Evolutionary conservation across 2,113 vertebrate genomes (phyloP), one percentile per base, ranked within the genome.

Genomic region (Electrona antarctica): DNA sequence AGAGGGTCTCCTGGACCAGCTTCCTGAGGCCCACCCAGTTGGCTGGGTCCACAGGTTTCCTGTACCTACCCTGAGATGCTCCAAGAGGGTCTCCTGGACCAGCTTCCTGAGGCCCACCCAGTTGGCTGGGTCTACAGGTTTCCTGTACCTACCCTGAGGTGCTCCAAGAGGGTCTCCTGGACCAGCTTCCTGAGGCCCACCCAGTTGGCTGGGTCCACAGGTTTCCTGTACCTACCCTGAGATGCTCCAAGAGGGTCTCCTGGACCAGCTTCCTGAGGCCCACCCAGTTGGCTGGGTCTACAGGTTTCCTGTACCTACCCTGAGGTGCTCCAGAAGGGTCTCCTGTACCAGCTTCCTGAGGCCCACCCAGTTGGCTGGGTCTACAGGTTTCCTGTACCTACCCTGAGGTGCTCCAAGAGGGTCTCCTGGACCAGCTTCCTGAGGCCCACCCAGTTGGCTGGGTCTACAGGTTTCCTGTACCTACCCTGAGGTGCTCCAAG

Each of bases 11-110:
- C 33, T 41, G 93, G 0, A 85, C 33, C 3, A 90, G 89, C 85
- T 99, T 98, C 64, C 81, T 87, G 71, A 99, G 85, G 82, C 98
- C 98, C 14, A 98, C 95, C 98, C 98, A 99, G 83, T 95, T 95
- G 0, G 95, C 91, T 41, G 96, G 96, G 78, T 99, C 97, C 54
- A 97, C 90, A 0, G 84, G 81, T 0, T 71, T 78, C 0, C 71
- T 90, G 83, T 99, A 99, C 57, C n/a, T n/a, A n/a, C n/a, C n/a
- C n/a, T n/a, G n/a, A n/a, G n/a, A n/a, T 98, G 96, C 12, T 93
- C 92, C 58, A 99, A 94, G 72, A 98, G 82, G 4, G 96, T 41
- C 5, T 41, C 33, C 33, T 41, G 93, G 0, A 85, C 33, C 3
- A 90, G 89, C 85, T 99, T 98, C 64, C 81, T 87, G 71, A 99